Conservation (phyloP, 2,113 vertebrate species). For the Tragelaphus imberbis region DNA sequence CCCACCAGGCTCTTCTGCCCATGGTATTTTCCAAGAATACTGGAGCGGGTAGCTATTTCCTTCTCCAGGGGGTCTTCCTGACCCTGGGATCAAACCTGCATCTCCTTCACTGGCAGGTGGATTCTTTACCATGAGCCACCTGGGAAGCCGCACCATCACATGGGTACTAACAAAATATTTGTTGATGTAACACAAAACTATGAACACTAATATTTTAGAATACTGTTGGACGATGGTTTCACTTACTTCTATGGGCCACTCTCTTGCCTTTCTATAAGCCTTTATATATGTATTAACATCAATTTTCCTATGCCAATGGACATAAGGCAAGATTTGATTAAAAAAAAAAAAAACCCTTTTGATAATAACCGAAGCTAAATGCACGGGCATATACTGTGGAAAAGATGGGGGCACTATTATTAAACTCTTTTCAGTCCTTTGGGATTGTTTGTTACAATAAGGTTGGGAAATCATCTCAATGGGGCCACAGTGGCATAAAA, state of each 20-base stretch:
- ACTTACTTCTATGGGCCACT: not conserved
- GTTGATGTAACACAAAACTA: not conserved
- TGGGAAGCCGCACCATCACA: not conserved
- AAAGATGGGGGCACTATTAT: not conserved
- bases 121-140: not conserved
- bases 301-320: not conserved
- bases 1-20: not conserved
- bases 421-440: not conserved
- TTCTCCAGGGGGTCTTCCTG: not conserved
- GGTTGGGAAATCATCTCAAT: not conserved
- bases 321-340: not conserved
- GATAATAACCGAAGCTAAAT: constrained; percentile 2
- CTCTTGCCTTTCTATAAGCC: not conserved
- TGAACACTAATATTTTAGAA: not conserved
- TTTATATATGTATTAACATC: not conserved
- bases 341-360: not conserved
- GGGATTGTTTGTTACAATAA: not conserved
- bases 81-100: not conserved
- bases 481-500: not conserved
- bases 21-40: not conserved
- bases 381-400: not conserved
- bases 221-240: not conserved
- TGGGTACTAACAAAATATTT: not conserved
- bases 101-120: not conserved
- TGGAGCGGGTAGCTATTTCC: not conserved